Evolutionary conservation across 2,113 vertebrate genomes (phyloP), one percentile per base, ranked within the genome.

Genomic region (Solenodon paradoxus): DNA sequence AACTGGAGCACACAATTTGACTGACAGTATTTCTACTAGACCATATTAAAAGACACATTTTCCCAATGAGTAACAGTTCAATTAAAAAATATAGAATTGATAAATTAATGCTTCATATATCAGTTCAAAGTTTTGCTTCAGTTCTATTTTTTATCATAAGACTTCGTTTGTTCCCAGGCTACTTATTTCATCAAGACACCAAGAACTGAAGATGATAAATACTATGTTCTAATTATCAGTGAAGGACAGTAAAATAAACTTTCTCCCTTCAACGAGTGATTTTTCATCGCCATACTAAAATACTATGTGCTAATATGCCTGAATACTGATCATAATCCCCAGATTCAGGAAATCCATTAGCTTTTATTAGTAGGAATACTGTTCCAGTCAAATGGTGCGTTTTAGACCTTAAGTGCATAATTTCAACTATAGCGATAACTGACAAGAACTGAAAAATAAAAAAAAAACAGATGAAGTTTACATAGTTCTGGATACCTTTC

Each of bases 211-310:
- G 42, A 40, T 17, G 55, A 57, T 71, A 94, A 95, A 55, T 61
- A 47, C 7, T n/a, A 1, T 83, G 30, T 87, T 84, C 95, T 30
- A 81, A 55, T 63, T 90, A 1, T 92, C 87, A 96, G 61, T 96
- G 95, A 96, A 97, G 98, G 95, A 98, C 87, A 92, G 96, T 97
- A 97, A 91, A 92, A 95, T 2, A n/a, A n/a, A n/a, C n/a, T 95
- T 96, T 98, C 68, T 92, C 61, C 90, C 88, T 77, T 80, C 38
- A 64, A 30, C 83, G 93, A 97, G 90, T 40, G 74, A 87, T 79
- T 97, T 94, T 72, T 66, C 92, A 59, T 95, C 49, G 4, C 19
- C 81, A 95, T 32, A 87, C n/a, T 75, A 61, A 96, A 96, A 97
- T 9, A 24, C 10, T 51, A 92, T 22, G 5, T 72, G 57, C 35